phyloP scores from a whole-genome alignment of 1,140 invertebrate genomes.

The Drosophila pallidifrons region DNA sequence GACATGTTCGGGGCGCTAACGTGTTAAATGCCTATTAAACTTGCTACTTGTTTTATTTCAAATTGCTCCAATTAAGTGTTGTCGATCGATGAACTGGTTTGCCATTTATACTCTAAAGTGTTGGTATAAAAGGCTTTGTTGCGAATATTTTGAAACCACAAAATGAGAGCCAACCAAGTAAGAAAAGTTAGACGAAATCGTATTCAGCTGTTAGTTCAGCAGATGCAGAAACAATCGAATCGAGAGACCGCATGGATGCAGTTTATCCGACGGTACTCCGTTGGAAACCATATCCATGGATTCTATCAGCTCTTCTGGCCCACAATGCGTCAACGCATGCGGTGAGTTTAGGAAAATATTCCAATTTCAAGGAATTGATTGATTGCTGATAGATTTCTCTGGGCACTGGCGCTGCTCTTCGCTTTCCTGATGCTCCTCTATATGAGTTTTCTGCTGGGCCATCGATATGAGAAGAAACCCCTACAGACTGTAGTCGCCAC shows the following conservation, averaged over 20 bases:
- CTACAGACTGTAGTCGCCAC: slow-evolving; percentile 65
- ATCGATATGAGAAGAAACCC: slow-evolving; percentile 52
- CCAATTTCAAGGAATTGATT: too few species aligned
- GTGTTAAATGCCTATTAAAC: slow-evolving; percentile 2
- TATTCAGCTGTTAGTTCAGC: slow-evolving; percentile 11
- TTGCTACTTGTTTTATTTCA: not conserved
- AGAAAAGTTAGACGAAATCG: slow-evolving; percentile 2
- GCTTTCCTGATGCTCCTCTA: slow-evolving; percentile 56
- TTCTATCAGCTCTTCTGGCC: slow-evolving; percentile 64
- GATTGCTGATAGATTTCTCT: slow-evolving; percentile 19
- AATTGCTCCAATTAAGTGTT: not conserved
- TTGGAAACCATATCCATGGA: slow-evolving; percentile 59
- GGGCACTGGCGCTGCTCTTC: slow-evolving; percentile 53
- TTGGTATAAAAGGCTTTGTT: slow-evolving; percentile 46
- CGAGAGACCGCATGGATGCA: slow-evolving; percentile 38
- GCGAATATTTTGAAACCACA: not conserved
- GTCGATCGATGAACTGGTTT: not conserved
- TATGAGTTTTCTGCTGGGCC: slow-evolving; percentile 50
- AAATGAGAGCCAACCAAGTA: slow-evolving; percentile 36
- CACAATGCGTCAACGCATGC: slow-evolving; percentile 60
- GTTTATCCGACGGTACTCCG: slow-evolving; percentile 46
- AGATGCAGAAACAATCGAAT: not conserved
- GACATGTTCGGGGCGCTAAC: not conserved
- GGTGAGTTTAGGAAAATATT: slow-evolving; percentile 37
- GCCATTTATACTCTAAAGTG: not conserved